phyloP scores from a whole-genome alignment of 1,140 invertebrate species.

The Melipona quadrifasciata region DNA sequence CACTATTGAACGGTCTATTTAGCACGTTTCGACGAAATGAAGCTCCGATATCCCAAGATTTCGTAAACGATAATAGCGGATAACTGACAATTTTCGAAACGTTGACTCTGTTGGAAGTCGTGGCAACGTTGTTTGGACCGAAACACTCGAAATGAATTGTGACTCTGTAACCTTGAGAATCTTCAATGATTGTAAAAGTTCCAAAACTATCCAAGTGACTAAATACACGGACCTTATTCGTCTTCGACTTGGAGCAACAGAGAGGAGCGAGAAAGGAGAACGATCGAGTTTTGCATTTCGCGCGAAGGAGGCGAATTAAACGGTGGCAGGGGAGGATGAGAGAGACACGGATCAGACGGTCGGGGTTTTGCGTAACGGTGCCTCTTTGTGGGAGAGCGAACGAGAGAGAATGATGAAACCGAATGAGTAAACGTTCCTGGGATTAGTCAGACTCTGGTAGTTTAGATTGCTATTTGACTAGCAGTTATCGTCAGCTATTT shows the following conservation, averaged over 20 bases:
- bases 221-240: neutral
- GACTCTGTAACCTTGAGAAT: no score
- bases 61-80: no score
- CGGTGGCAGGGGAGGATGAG: neutral
- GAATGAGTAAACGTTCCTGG: conserved; percentile 25
- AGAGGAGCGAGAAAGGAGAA: neutral
- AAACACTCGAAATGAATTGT: no score
- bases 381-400: neutral
- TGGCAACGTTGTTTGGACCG: no score
- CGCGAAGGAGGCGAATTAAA: neutral
- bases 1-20: no score
- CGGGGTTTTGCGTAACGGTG: conserved; percentile 12
- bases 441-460: conserved; percentile 29
- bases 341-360: neutral
- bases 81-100: no score
- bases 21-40: no score
- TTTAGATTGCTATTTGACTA: conserved; percentile 24
- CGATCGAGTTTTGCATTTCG: neutral
- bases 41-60: no score
- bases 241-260: neutral
- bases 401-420: conserved; percentile 22
- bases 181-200: no score
- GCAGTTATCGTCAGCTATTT: neutral
- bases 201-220: no score
- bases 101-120: no score